Percentiles rank a stretch among this genome's conserved stretches.
Conservation (phyloP, 1,140 invertebrate species). For the Laodelphax striatellus region DNA sequence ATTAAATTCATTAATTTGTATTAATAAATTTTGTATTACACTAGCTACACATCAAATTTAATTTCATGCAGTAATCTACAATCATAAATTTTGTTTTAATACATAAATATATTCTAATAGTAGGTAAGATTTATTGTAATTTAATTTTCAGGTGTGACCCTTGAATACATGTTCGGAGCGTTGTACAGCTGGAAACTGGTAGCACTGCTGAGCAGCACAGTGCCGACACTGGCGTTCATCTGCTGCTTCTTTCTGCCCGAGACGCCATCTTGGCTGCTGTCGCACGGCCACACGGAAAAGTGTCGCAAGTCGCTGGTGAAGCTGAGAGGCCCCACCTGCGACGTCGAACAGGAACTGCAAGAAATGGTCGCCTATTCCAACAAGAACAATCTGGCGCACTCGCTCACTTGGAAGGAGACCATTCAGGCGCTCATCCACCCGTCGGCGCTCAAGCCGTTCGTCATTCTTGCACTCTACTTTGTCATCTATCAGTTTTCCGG, state of each 20-base stretch:
- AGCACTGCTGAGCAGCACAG: conserved; percentile 42
- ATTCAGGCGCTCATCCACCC: conserved; percentile 42
- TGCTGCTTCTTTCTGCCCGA: conserved; percentile 53
- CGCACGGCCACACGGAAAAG: conserved; percentile 45
- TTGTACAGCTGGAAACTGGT: conserved; percentile 43
- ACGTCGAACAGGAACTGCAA: conserved; percentile 48
- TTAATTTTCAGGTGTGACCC: conserved; percentile 23
- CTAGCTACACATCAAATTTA: too few species aligned
- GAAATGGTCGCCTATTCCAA: conserved; percentile 46
- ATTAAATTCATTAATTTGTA: too few species aligned
- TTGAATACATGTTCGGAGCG: conserved; percentile 50
- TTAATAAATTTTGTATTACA: too few species aligned
- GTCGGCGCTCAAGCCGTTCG: conserved; percentile 50
- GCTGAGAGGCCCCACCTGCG: conserved; percentile 46
- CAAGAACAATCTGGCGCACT: conserved; percentile 42
- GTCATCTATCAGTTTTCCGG: conserved; percentile 62
- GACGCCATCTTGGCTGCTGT: conserved; percentile 56
- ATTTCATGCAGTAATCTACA: too few species aligned
- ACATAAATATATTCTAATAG: too few species aligned
- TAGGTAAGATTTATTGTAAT: neutral
- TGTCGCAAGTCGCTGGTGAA: conserved; percentile 44
- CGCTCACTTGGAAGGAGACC: conserved; percentile 33
- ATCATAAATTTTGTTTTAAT: too few species aligned
- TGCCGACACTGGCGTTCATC: conserved; percentile 44
- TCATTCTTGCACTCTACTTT: conserved; percentile 50